Evolutionary conservation across 2,113 vertebrate species (phyloP).

Genomic region (Conger conger): DNA sequence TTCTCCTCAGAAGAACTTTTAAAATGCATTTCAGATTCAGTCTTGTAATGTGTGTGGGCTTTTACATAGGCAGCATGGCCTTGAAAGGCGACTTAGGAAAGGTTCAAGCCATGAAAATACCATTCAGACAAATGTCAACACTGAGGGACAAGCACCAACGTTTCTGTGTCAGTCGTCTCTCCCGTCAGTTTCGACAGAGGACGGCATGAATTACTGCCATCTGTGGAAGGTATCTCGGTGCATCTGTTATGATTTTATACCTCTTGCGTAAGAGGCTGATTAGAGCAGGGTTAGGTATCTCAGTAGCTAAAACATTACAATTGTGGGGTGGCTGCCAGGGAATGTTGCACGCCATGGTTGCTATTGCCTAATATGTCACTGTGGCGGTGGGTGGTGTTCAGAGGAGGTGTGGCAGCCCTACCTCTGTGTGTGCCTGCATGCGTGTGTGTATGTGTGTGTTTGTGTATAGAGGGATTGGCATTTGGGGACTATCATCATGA

Average conservation of each 20-base stretch:
- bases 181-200: slow-evolving; percentile 10
- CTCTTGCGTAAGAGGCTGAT: slow-evolving; percentile 65
- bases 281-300: slow-evolving; percentile 60
- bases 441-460: no score
- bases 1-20: not conserved
- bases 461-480: no score
- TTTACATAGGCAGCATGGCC: not conserved
- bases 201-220: slow-evolving; percentile 46
- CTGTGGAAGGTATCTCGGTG: slow-evolving; percentile 56
- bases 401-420: not conserved
- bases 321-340: slow-evolving; percentile 58
- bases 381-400: slow-evolving; percentile 1
- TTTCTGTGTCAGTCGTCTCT: not conserved
- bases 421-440: no score
- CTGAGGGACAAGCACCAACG: not conserved
- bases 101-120: not conserved
- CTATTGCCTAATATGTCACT: slow-evolving; percentile 54
- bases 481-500: no score
- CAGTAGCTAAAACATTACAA: slow-evolving; percentile 55
- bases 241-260: slow-evolving; percentile 62
- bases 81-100: not conserved
- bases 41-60: not conserved
- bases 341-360: slow-evolving; percentile 46
- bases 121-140: not conserved
- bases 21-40: not conserved